Evolutionary conservation across 2,113 vertebrate species (phyloP).

Genomic region (Macrotus californicus): DNA sequence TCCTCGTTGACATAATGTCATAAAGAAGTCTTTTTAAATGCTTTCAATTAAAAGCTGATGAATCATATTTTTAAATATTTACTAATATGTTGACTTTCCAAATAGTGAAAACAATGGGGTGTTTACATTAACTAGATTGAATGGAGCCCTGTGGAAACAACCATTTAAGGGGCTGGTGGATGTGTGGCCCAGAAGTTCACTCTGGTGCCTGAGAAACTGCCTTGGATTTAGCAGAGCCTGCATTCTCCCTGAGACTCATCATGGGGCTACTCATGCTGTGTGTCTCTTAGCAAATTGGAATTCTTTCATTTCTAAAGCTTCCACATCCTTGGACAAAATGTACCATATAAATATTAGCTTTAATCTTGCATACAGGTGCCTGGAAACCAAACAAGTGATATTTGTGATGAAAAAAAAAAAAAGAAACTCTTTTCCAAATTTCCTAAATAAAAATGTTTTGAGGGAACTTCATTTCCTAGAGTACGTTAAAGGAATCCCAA

Average conservation of each 20-base stretch:
- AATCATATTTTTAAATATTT: neutral
- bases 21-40: neutral
- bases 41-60: neutral
- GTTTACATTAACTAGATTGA: neutral
- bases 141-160: neutral
- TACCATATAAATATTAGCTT: neutral
- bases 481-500: neutral
- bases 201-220: neutral
- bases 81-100: neutral
- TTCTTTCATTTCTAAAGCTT: slow-evolving; percentile 23
- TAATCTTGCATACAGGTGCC: neutral
- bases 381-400: neutral
- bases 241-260: neutral
- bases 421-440: neutral
- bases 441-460: slow-evolving; percentile 19
- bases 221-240: neutral
- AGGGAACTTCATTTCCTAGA: neutral
- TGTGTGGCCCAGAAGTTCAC: neutral
- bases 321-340: neutral
- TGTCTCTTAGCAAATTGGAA: neutral
- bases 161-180: neutral
- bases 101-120: neutral
- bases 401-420: neutral
- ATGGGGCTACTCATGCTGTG: neutral
- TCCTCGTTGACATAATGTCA: neutral